These are phyloP conservation scores for Gymnoscopelus braueri DNA, from an alignment of 2,797 vertebrate species.

Conservation along the genomic window DNA sequence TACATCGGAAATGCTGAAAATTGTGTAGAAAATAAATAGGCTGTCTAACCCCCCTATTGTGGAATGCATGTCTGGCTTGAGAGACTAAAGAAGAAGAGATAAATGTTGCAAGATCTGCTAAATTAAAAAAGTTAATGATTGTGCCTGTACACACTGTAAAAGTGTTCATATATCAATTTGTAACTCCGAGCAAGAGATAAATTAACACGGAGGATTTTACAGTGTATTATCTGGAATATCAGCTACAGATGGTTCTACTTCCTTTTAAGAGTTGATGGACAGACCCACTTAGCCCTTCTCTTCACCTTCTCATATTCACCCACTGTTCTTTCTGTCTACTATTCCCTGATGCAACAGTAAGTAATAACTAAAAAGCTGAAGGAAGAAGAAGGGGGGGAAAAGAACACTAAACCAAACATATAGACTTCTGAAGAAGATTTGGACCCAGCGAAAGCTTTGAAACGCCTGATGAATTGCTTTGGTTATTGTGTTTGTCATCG, in stretches of 20 bases:
- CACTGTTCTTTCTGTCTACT: background rate
- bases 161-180: no score
- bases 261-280: background rate
- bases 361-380: background rate
- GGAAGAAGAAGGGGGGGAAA: background rate
- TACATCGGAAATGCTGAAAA: no score
- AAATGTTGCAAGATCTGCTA: background rate
- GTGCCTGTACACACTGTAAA: no score
- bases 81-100: conserved; percentile 6
- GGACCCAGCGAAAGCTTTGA: background rate
- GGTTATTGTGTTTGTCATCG: background rate
- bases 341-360: background rate
- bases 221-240: background rate
- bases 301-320: background rate
- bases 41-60: no score
- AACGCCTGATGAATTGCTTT: background rate
- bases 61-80: no score
- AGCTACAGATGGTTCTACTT: background rate
- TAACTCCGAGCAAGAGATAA: no score
- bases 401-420: background rate
- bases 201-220: background rate
- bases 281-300: background rate
- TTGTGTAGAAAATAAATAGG: no score
- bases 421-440: background rate
- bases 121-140: no score